A percentile compares a stretch with the other conserved stretches of the same genome.
Conservation (phyloP, 2,113 vertebrate genomes). For the Lota lota region DNA sequence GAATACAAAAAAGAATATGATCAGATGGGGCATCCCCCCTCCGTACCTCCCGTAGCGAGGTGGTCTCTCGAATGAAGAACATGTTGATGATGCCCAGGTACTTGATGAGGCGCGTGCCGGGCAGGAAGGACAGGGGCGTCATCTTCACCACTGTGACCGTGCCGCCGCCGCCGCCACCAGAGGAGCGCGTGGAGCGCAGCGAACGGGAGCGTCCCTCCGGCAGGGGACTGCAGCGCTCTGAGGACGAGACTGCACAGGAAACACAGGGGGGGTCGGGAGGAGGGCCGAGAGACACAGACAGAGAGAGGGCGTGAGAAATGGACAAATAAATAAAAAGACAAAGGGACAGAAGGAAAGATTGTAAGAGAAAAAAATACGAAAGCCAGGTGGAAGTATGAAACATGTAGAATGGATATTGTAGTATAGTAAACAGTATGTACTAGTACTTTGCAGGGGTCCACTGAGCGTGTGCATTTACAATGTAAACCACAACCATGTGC, state of each 20-base stretch:
- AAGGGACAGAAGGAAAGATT: constrained; percentile 23
- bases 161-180: constrained; percentile 74
- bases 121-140: constrained; percentile 96
- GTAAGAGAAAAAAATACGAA: constrained; percentile 36
- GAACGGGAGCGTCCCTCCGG: constrained; percentile 83
- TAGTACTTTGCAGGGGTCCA: no score
- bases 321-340: no score
- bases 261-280: constrained; percentile 1
- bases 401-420: constrained; percentile 21
- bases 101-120: constrained; percentile 91
- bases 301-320: constrained; percentile 23
- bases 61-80: constrained; percentile 98
- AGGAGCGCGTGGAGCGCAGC: constrained; percentile 76
- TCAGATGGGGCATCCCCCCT: no score
- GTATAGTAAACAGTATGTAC: no score
- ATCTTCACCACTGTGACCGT: constrained; percentile 92
- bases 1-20: no score
- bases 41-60: constrained; percentile 91
- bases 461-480: background rate
- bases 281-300: constrained; percentile 11
- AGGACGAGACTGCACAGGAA: constrained; percentile 77
- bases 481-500: background rate
- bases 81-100: constrained; percentile 99
- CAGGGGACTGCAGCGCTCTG: constrained; percentile 87
- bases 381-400: constrained; percentile 35